phyloP scores from a whole-genome alignment of 2,797 vertebrate genomes.

The Characodon lateralis region DNA sequence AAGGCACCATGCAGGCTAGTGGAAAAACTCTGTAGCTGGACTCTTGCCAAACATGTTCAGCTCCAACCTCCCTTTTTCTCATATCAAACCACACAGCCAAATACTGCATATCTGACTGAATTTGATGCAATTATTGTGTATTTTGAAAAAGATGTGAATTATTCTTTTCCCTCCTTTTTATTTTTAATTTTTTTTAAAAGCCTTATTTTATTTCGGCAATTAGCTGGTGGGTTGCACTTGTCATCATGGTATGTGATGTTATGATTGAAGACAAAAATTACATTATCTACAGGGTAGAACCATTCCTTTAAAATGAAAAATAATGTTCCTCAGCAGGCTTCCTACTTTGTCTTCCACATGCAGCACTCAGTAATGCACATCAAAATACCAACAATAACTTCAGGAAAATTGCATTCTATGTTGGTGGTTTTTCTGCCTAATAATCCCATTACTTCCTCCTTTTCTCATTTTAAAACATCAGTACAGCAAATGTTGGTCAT shows the following conservation, averaged over 20 bases:
- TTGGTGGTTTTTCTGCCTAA: constrained; percentile 26
- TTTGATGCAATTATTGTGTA: constrained; percentile 4
- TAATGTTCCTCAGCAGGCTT: constrained; percentile 38
- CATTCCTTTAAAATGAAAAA: constrained; percentile 36
- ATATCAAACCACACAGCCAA: not conserved
- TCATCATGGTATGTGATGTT: constrained; percentile 43
- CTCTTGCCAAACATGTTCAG: constrained; percentile 23
- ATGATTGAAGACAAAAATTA: constrained; percentile 49
- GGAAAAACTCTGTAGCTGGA: constrained; percentile 48
- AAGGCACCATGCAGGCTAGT: constrained; percentile 57
- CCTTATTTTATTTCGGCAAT: constrained; percentile 6
- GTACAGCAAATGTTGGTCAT: not conserved
- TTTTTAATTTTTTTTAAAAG: constrained; percentile 2
- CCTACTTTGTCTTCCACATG: constrained; percentile 17
- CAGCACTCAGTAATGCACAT: constrained; percentile 38
- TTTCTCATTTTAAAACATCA: constrained; percentile 15
- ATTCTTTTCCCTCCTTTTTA: not conserved
- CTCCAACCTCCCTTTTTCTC: constrained; percentile 11
- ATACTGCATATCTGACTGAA: constrained; percentile 9
- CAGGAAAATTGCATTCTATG: constrained; percentile 44
- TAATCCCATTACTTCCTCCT: constrained; percentile 52
- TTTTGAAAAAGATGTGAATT: not conserved
- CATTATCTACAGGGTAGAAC: constrained; percentile 42
- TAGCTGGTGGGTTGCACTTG: constrained; percentile 28
- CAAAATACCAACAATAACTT: constrained; percentile 59